A percentile compares a stretch with the other conserved stretches of the same genome.
Evolutionary conservation across 2,113 vertebrate species (phyloP).

Genomic region (Tenebrosternarchus preto): DNA sequence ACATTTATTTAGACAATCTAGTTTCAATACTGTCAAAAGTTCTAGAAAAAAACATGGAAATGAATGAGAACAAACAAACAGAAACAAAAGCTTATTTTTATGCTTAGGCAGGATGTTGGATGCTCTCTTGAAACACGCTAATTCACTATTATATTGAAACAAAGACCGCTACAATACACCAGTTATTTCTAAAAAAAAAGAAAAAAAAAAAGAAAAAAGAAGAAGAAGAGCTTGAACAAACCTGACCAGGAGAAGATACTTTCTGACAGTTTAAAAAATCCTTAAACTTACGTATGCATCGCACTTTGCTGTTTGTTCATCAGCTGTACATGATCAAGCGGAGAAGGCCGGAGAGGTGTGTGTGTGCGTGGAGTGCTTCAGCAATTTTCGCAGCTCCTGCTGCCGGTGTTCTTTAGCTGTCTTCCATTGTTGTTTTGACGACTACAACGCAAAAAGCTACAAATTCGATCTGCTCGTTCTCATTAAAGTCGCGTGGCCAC

Average conservation of each 20-base stretch:
- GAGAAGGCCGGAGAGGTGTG: too few relatives aligned
- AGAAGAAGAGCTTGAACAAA: not conserved
- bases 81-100: slow-evolving; percentile 11
- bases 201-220: not conserved
- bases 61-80: not conserved
- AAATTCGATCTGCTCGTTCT: too few relatives aligned
- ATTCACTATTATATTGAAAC: not conserved
- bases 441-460: too few relatives aligned
- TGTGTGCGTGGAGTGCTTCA: too few relatives aligned
- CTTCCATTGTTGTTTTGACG: too few relatives aligned
- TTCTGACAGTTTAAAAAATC: slow-evolving; percentile 8
- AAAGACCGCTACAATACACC: slow-evolving; percentile 20
- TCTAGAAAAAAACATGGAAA: not conserved
- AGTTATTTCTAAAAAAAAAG: not conserved
- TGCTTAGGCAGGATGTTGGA: not conserved
- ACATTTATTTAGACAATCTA: not conserved
- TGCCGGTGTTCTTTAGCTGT: too few relatives aligned
- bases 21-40: not conserved
- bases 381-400: too few relatives aligned
- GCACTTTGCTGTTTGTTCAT: too few relatives aligned
- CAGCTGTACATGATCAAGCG: too few relatives aligned
- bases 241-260: not conserved
- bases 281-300: too few relatives aligned
- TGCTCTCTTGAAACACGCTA: not conserved
- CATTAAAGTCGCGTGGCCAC: too few relatives aligned